Percentiles rank a stretch among this genome's conserved stretches.
Conservation (phyloP, 2,797 vertebrate species). For the Apogon hyalosoma region DNA sequence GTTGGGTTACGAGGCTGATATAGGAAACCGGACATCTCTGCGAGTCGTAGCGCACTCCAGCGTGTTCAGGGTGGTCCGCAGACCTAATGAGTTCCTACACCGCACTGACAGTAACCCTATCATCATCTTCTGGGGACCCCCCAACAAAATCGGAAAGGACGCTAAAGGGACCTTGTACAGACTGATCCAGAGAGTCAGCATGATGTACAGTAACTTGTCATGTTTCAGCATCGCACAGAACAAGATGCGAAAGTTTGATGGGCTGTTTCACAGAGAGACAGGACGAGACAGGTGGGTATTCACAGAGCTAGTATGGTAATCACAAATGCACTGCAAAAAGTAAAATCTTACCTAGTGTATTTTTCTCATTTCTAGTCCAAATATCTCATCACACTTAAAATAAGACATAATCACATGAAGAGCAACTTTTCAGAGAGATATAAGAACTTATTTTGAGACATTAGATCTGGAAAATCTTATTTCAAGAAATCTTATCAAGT, state of each 20-base stretch:
- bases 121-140: slow-evolving; percentile 96
- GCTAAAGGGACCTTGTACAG: slow-evolving; percentile 88
- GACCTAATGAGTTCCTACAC: slow-evolving; percentile 91
- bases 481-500: no score
- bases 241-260: slow-evolving; percentile 94
- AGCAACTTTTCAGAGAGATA: no score
- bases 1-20: slow-evolving; percentile 85
- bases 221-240: slow-evolving; percentile 87
- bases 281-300: slow-evolving; percentile 91
- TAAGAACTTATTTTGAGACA: no score
- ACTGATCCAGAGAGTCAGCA: slow-evolving; percentile 90
- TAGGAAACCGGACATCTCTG: slow-evolving; percentile 92
- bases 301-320: slow-evolving; percentile 12
- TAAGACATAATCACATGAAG: no score
- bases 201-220: slow-evolving; percentile 88
- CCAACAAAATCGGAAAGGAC: slow-evolving; percentile 90
- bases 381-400: no score
- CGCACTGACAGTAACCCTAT: slow-evolving; percentile 80
- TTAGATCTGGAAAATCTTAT: no score
- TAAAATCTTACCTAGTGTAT: no score
- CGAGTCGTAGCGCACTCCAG: slow-evolving; percentile 96
- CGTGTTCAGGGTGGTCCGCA: slow-evolving; percentile 90
- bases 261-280: slow-evolving; percentile 92
- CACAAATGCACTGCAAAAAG: no score
- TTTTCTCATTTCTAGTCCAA: no score